Evolutionary conservation across 2,113 vertebrate genomes (phyloP), one percentile per base, ranked within the genome.

Genomic region (Xiphias gladius): DNA sequence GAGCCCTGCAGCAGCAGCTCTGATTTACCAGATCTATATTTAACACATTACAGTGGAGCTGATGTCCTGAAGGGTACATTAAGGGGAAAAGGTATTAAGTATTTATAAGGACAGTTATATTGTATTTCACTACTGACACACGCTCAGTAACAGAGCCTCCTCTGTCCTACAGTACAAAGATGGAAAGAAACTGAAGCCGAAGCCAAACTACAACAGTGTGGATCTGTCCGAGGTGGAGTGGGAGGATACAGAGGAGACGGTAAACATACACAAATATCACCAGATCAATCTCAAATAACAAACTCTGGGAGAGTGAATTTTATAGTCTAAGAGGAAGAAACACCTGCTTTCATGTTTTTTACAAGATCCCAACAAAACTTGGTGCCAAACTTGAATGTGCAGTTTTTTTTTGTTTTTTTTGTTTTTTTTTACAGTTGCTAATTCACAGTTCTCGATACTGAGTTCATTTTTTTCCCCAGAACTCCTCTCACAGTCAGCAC

Each of bases 151-250:
- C 32, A n/a, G 3, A 35, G 32, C 68, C 59, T 72, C n/a, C 52
- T 82, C 73, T 86, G 66, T 82, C 30, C 41, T 32, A 2, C 92
- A 99, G 97, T 99, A 99, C 62, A 96, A 96, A 94, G 97, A 99
- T 22, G 98, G 97, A 41, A 97, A 97, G 94, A 98, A 96, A 54
- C 85, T 98, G 84, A 98, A 96, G 84, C 97, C 96, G 10, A 99
- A 98, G 80, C 98, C 98, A 0, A 99, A 99, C 93, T 99, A 99
- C 94, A 99, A 99, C 95, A 99, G 98, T 0, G 98, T 99, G 82
- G 98, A 99, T 78, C 95, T 99, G 84, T 96, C 97, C 0, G 97
- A 99, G 86, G 98, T 98, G 79, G 98, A 99, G 91, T 98, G 97
- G 98, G 97, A 98, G 88, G 98, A 99, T 82, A 92, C 22, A 2